Conservation (phyloP, 2,797 vertebrate species). For the Melanotaenia parkinsoni region DNA sequence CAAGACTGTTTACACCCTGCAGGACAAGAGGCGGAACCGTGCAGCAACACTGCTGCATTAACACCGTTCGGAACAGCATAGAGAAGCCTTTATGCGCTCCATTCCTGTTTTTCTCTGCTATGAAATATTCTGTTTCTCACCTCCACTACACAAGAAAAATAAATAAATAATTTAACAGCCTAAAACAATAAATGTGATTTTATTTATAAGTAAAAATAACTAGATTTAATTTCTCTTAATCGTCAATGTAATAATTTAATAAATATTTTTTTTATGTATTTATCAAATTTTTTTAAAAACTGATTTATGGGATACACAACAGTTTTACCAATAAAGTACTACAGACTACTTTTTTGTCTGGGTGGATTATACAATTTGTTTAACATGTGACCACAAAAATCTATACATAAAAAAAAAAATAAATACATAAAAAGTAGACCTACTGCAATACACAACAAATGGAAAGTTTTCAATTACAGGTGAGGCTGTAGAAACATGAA, state of each 20-base stretch:
- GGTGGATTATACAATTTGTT: background rate
- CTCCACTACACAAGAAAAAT: background rate
- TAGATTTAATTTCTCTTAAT: background rate
- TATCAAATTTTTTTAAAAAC: too few species aligned
- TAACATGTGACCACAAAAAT: too few species aligned
- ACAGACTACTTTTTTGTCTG: background rate
- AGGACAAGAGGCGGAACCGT: slow-evolving; percentile 15
- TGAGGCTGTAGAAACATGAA: background rate
- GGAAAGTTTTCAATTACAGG: background rate
- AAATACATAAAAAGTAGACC: background rate
- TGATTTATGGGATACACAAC: background rate
- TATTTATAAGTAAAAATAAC: background rate
- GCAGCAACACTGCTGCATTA: slow-evolving; percentile 5
- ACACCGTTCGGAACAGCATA: background rate
- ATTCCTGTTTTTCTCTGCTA: background rate
- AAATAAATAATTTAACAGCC: background rate
- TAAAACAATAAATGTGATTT: background rate
- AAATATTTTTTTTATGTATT: too few species aligned
- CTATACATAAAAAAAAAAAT: background rate
- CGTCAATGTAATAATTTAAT: too few species aligned
- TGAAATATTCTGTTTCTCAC: background rate
- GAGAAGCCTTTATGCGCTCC: background rate
- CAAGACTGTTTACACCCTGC: slow-evolving; percentile 56
- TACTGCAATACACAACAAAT: background rate
- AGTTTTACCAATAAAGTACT: background rate